Conservation (phyloP, 2,113 vertebrate species). For the Antennarius striatus region DNA sequence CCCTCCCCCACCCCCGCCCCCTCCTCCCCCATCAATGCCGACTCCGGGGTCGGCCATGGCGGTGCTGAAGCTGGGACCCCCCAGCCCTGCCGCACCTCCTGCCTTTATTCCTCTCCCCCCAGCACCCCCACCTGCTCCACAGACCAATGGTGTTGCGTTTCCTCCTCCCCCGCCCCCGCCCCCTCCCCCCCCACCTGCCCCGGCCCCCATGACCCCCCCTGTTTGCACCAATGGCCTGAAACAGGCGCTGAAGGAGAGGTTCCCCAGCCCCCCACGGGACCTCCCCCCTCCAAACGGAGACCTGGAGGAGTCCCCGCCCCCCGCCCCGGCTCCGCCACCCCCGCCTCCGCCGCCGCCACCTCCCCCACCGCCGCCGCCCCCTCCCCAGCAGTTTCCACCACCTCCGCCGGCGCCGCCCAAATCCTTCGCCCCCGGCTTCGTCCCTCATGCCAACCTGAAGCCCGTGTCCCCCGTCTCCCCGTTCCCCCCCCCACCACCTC, state of each 20-base stretch:
- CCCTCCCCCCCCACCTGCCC: slow-evolving; percentile 43
- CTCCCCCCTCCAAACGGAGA: slow-evolving; percentile 34
- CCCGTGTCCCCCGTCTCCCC: slow-evolving; percentile 66
- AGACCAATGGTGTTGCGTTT: slow-evolving; percentile 51
- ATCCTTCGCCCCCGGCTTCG: slow-evolving; percentile 73
- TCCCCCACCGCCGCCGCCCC: slow-evolving; percentile 58
- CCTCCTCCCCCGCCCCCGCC: slow-evolving; percentile 80
- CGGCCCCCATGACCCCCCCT: slow-evolving; percentile 34
- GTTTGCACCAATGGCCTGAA: slow-evolving; percentile 54
- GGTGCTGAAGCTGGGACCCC: slow-evolving; percentile 80
- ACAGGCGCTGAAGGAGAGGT: slow-evolving; percentile 75
- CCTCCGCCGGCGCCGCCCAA: slow-evolving; percentile 82
- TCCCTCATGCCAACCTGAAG: slow-evolving; percentile 77
- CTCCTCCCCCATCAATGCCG: slow-evolving; percentile 79
- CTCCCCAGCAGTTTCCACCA: slow-evolving; percentile 52
- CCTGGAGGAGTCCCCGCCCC: slow-evolving; percentile 64
- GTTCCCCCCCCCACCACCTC: slow-evolving; percentile 70
- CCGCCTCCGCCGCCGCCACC: slow-evolving; percentile 72
- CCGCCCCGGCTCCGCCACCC: slow-evolving; percentile 63
- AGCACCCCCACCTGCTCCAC: slow-evolving; percentile 53
- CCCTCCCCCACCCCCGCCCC: slow-evolving; percentile 81
- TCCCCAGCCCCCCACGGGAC: slow-evolving; percentile 82
- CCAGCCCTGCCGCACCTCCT: slow-evolving; percentile 64
- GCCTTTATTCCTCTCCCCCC: slow-evolving; percentile 79
- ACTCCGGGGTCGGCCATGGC: slow-evolving; percentile 88